phyloP scores from a whole-genome alignment of 30 jellyfish, hydroid and myxozoan species.

The Turritopsis dohrnii region DNA sequence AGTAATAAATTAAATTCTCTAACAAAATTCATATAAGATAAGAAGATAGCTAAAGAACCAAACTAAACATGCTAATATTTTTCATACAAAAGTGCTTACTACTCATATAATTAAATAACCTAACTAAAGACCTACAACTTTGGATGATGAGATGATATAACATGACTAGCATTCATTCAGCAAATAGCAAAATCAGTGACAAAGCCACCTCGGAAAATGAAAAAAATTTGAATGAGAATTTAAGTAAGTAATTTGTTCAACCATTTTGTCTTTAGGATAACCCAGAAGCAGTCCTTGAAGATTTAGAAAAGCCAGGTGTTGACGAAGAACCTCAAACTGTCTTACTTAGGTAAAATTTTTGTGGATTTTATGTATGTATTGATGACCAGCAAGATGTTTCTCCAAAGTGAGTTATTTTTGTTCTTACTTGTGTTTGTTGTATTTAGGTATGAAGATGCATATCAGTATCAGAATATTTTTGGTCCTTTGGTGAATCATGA shows the following conservation, averaged over 20 bases:
- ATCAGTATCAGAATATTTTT: constrained; percentile 88
- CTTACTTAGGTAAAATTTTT: constrained; percentile 50
- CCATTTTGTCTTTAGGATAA: constrained; percentile 47
- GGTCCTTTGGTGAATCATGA: constrained; percentile 96
- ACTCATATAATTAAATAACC: no score
- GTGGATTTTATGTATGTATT: background rate
- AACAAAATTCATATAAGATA: no score
- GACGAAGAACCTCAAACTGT: constrained; percentile 99
- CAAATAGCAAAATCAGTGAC: no score
- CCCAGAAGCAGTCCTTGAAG: constrained; percentile 88
- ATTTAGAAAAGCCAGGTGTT: constrained; percentile 94
- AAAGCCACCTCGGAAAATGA: no score
- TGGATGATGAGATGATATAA: no score
- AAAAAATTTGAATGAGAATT: no score
- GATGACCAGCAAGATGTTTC: background rate
- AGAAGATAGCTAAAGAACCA: no score
- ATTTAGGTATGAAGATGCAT: constrained; percentile 92
- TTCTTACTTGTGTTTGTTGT: background rate
- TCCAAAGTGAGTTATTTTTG: background rate
- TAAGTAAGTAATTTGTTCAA: background rate
- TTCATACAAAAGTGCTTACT: no score
- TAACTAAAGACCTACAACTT: no score
- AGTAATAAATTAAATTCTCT: no score
- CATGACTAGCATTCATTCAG: no score
- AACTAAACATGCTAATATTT: no score